Conservation (phyloP, 1,140 invertebrate genomes). For the Centruroides sculpturatus region DNA sequence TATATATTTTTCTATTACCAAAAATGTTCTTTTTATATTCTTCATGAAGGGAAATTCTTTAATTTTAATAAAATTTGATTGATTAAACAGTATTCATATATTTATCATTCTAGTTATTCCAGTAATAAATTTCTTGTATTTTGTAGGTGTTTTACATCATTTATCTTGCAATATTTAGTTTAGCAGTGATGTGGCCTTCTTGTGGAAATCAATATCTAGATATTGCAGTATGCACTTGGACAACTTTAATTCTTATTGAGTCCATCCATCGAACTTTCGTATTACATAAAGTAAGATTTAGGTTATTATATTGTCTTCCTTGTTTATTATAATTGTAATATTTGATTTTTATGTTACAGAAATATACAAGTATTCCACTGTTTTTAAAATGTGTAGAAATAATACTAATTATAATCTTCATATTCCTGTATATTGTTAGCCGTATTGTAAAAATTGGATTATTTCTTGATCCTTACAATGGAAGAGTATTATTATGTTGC, state of each 20-base stretch:
- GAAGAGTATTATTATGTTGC: constrained; percentile 19
- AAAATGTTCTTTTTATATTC: no score
- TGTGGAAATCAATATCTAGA: constrained; percentile 30
- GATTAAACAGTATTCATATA: no score
- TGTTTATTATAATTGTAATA: no score
- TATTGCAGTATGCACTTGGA: constrained; percentile 28
- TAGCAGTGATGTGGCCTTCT: constrained; percentile 29
- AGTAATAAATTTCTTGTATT: no score
- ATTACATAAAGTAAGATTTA: constrained; percentile 11
- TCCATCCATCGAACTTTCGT: constrained; percentile 16
- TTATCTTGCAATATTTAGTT: constrained; percentile 29
- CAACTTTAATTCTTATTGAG: constrained; percentile 15
- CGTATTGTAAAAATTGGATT: constrained; percentile 16
- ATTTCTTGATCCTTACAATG: constrained; percentile 15
- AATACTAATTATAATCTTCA: constrained; percentile 14
- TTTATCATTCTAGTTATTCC: no score
- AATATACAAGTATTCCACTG: constrained; percentile 18
- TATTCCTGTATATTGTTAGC: constrained; percentile 14
- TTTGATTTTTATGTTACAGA: constrained; percentile 7
- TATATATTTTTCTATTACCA: no score
- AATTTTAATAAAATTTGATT: no score
- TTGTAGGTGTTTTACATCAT: constrained; percentile 28
- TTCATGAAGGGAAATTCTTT: no score
- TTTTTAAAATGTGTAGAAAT: constrained; percentile 18
- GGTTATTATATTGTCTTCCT: neutral